Conservation (phyloP, 1,140 invertebrate genomes). For the Metaphire vulgaris region DNA sequence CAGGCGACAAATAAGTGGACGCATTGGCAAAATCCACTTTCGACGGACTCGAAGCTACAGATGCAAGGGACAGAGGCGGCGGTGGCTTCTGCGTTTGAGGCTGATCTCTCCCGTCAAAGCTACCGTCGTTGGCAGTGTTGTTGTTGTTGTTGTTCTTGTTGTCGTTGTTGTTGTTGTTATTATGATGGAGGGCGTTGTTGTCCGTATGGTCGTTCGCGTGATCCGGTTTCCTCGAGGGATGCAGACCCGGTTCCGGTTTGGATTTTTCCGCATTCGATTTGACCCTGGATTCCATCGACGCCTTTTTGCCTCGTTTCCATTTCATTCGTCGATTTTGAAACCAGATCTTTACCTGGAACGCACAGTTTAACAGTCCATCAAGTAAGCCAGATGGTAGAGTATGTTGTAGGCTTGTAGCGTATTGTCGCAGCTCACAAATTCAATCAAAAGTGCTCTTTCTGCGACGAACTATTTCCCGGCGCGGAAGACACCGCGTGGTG, state of each 20-base stretch:
- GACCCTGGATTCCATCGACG: slow-evolving; percentile 32
- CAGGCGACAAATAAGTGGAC: too few species aligned
- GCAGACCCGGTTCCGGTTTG: neutral
- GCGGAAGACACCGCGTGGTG: too few species aligned
- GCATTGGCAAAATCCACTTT: too few species aligned
- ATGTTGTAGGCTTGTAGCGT: too few species aligned
- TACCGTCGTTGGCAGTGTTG: neutral
- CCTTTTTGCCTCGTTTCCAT: slow-evolving; percentile 69
- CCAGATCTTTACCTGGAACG: slow-evolving; percentile 64
- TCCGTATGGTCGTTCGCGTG: neutral
- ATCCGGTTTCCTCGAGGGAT: neutral
- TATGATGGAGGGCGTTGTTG: neutral
- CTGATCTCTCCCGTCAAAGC: too few species aligned
- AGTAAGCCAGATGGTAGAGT: too few species aligned
- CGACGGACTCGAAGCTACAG: too few species aligned
- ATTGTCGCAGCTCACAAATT: too few species aligned
- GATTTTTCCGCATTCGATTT: neutral
- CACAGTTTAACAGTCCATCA: too few species aligned
- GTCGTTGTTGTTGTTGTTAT: neutral
- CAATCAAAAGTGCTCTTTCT: neutral
- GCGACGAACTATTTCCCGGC: neutral
- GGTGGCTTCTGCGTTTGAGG: too few species aligned
- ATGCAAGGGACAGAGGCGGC: too few species aligned
- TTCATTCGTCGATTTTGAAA: slow-evolving; percentile 85
- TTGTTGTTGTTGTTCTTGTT: too few species aligned